phyloP scores from a whole-genome alignment of 2,113 vertebrate species.

The Malurus alboscapulatus region DNA sequence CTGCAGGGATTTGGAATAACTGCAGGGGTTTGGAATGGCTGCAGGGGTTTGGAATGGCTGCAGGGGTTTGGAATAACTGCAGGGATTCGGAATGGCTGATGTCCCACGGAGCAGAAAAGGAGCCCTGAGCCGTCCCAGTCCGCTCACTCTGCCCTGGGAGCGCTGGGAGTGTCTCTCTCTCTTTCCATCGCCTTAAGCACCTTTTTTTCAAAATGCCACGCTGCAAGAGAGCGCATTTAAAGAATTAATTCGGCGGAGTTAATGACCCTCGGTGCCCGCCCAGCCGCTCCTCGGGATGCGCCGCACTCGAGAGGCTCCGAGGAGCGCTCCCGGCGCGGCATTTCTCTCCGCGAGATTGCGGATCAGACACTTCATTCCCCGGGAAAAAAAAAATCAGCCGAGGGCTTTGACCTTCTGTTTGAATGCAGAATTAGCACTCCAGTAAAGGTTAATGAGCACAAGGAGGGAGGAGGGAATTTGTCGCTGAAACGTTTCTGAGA shows the following conservation, averaged over 20 bases:
- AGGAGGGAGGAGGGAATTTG: background rate
- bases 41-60: background rate
- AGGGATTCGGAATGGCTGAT: background rate
- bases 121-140: background rate
- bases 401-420: slow-evolving; percentile 37
- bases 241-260: slow-evolving; percentile 6
- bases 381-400: background rate
- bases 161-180: background rate
- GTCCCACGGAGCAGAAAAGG: background rate
- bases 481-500: background rate
- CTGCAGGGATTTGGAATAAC: too few relatives aligned
- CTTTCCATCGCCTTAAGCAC: background rate
- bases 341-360: background rate
- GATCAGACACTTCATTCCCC: background rate
- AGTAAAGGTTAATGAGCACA: slow-evolving; percentile 44
- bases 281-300: background rate
- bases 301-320: background rate
- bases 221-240: background rate
- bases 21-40: background rate
- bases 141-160: background rate
- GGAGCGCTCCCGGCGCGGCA: background rate
- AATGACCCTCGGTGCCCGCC: background rate
- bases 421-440: background rate
- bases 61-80: background rate
- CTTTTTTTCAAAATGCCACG: background rate